A percentile compares a stretch with the other conserved stretches of the same genome.
phyloP scores from a whole-genome alignment of 2,113 vertebrate genomes.

The Bettongia penicillata region DNA sequence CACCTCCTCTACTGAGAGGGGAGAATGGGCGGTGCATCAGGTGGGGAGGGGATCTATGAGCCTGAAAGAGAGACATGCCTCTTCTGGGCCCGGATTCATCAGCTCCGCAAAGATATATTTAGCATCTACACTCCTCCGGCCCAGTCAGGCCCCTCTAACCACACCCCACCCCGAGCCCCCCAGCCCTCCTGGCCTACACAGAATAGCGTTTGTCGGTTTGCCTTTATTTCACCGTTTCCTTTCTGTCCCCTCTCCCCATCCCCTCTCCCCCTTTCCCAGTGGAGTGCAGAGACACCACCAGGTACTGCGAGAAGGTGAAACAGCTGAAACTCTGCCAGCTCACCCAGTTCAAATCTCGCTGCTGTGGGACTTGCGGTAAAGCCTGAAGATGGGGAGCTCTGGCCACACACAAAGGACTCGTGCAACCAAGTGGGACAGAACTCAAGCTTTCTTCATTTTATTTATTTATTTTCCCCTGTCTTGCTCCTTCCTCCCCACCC shows the following conservation, averaged over 20 bases:
- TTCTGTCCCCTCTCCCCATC: slow-evolving; percentile 74
- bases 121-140: not conserved
- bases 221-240: slow-evolving; percentile 53
- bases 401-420: slow-evolving; percentile 74
- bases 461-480: slow-evolving; percentile 84
- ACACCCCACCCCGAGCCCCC: not conserved
- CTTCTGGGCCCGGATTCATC: not conserved
- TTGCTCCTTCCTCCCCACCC: not conserved
- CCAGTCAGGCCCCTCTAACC: not conserved
- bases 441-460: slow-evolving; percentile 78
- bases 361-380: slow-evolving; percentile 94
- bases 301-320: slow-evolving; percentile 96
- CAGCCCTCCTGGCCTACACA: not conserved
- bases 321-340: slow-evolving; percentile 95
- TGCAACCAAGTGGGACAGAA: slow-evolving; percentile 76
- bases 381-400: slow-evolving; percentile 86
- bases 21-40: not conserved
- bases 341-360: slow-evolving; percentile 93
- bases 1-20: not conserved
- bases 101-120: not conserved
- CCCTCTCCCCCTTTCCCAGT: slow-evolving; percentile 78
- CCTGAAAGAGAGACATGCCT: not conserved
- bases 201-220: fast-evolving
- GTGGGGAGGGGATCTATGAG: not conserved
- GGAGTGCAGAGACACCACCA: slow-evolving; percentile 95